Conservation (phyloP, 2,888 invertebrate species). For the Cepaea hortensis region DNA sequence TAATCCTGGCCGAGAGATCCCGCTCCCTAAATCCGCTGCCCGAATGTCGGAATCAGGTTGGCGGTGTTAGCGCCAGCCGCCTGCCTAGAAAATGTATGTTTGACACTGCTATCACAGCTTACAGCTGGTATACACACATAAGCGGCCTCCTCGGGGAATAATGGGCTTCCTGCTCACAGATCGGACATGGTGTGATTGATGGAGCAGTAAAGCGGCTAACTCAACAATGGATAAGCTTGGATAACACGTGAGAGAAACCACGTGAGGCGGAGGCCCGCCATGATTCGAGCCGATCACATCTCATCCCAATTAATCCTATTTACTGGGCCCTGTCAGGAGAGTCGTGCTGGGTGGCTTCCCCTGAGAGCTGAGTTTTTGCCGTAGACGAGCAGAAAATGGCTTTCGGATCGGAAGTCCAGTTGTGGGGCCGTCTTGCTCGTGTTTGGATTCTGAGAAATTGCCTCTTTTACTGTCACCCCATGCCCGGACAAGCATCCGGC, state of each 20-base stretch:
- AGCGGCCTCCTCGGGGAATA: no score
- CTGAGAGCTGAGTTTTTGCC: background rate
- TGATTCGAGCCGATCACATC: slow-evolving; percentile 14
- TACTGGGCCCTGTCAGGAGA: background rate
- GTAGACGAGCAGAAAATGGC: background rate
- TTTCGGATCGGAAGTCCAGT: slow-evolving; percentile 9
- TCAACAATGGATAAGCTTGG: no score
- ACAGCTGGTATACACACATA: no score
- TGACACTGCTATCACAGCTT: no score
- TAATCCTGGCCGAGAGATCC: no score
- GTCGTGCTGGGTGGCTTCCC: slow-evolving; percentile 34
- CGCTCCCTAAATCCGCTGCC: no score
- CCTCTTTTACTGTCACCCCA: slow-evolving; percentile 27
- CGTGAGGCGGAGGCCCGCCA: background rate
- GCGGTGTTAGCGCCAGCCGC: no score
- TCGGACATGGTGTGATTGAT: no score
- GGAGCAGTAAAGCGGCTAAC: no score
- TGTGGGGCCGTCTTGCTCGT: background rate
- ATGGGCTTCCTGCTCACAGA: no score
- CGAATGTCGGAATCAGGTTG: no score
- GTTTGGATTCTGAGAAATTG: slow-evolving; percentile 35
- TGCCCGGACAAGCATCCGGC: slow-evolving; percentile 1
- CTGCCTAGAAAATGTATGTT: no score
- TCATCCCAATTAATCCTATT: slow-evolving; percentile 34
- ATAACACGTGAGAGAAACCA: background rate